Conservation (phyloP, 2,113 vertebrate species). For the Tympanuchus pallidicinctus region DNA sequence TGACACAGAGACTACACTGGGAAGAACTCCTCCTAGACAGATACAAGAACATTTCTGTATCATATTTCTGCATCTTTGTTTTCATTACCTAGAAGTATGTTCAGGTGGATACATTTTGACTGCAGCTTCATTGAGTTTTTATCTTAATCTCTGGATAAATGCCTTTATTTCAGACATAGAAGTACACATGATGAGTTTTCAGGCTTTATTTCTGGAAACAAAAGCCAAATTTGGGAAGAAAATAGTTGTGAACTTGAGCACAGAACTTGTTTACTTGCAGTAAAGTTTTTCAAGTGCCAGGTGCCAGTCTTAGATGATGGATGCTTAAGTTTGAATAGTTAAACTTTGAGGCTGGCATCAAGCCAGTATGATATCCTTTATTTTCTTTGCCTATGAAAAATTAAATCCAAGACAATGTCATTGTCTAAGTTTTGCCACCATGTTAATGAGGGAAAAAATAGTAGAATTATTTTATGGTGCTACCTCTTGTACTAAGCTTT, state of each 20-base stretch:
- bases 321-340: background rate
- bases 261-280: no score
- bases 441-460: background rate
- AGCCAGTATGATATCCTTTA: background rate
- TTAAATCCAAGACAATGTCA: no score
- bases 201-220: background rate
- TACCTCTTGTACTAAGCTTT: background rate
- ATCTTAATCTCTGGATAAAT: background rate
- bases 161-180: background rate
- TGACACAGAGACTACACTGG: conserved; percentile 33
- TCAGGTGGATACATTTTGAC: background rate
- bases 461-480: background rate
- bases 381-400: background rate
- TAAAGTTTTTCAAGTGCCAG: background rate
- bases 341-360: background rate
- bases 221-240: background rate
- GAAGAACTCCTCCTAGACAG: background rate
- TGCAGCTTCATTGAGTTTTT: background rate
- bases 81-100: background rate
- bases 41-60: background rate
- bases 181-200: background rate
- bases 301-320: background rate
- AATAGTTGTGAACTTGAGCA: background rate
- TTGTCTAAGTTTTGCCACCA: background rate
- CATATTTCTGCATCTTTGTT: background rate